Percentiles rank a stretch among this genome's conserved stretches.
Conservation (phyloP, 2,888 invertebrate species). For the Helicoverpa assulta region DNA sequence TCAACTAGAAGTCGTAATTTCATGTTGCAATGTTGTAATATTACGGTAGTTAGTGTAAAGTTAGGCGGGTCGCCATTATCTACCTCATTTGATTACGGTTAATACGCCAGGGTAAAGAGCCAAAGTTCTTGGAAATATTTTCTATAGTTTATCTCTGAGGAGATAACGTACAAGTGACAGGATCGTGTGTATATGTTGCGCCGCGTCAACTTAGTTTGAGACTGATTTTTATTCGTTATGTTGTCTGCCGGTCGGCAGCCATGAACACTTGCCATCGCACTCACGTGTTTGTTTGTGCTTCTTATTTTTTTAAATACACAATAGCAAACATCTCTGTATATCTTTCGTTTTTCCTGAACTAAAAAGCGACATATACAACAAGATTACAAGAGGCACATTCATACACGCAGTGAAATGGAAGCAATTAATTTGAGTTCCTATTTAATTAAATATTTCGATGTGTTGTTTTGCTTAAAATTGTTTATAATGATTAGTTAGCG, state of each 20-base stretch:
- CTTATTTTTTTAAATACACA: constrained; percentile 1
- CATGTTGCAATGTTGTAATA: constrained; percentile 87
- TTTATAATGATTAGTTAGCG: constrained; percentile 77
- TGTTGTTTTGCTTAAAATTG: constrained; percentile 79
- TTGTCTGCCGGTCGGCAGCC: constrained; percentile 38
- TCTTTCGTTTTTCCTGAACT: neutral
- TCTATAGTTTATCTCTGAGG: constrained; percentile 78
- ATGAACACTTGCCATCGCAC: constrained; percentile 39
- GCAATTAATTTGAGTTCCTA: constrained; percentile 89
- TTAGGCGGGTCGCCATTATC: constrained; percentile 84
- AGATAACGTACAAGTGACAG: constrained; percentile 72
- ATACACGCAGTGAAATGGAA: constrained; percentile 58
- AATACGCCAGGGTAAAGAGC: constrained; percentile 85
- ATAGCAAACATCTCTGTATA: constrained; percentile 6
- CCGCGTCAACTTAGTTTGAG: constrained; percentile 74
- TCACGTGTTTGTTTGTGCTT: constrained; percentile 32
- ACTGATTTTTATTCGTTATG: constrained; percentile 78
- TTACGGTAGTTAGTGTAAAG: constrained; percentile 84
- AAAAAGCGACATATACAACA: neutral
- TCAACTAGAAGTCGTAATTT: constrained; percentile 83
- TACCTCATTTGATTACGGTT: constrained; percentile 83
- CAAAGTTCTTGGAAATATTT: constrained; percentile 86
- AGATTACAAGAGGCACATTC: constrained; percentile 32
- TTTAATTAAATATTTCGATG: constrained; percentile 77
- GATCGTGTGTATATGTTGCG: constrained; percentile 64